Base-by-base conservation (phyloP, 1,140 invertebrate genomes). In the Ditylenchus dipsaci region DNA sequence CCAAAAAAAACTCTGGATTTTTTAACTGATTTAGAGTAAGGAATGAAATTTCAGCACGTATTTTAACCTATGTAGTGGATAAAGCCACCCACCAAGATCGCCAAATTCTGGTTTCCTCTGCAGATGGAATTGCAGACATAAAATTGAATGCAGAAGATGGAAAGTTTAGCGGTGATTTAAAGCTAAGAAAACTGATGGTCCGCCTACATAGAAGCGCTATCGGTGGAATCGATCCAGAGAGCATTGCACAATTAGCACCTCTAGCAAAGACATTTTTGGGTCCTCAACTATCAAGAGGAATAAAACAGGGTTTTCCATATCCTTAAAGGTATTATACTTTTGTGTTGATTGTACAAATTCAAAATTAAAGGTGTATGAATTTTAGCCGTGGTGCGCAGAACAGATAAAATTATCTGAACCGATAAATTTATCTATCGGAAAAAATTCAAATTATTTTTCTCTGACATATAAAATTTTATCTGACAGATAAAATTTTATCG, bases 241-340 rank as follows among this genome's bases (percentile, higher is more conserved):
- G 67, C 17, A 82, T 81, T 33, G 68, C 75, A 17, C 77, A 83
- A 57, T 67, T 81, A 26, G 78, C 79, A 3, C 79, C 79, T 0
- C 56, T 81, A 23, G 81, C 79, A 13, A 81, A 81, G 61, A 81
- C 81, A 11, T 82, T 81, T 64, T 68, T 81, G 33, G 79, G 81
- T 13, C 79, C 79, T 8, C 73, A 82, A 65, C 62, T 81, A 29
- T 67, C 72, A 23, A 60, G 60, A n/a, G 79, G 76, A 15, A 57
- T 81, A 8, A 82, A 81, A 70, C 77, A 82, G 45, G 79, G 81
- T 42, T 67, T 82, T 13, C 81, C 81, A 11, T 81, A 73, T 63
- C 79, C 79, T 11, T 81, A 9, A 78, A 75, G 69, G 78, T 80
- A 5, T 5, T 38, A 38, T 3, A 38, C 11, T 38, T 38, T 38